These are phyloP conservation scores for Bombus pyrosoma DNA, from an alignment of 1,140 invertebrate species.

Conservation along the genomic window DNA sequence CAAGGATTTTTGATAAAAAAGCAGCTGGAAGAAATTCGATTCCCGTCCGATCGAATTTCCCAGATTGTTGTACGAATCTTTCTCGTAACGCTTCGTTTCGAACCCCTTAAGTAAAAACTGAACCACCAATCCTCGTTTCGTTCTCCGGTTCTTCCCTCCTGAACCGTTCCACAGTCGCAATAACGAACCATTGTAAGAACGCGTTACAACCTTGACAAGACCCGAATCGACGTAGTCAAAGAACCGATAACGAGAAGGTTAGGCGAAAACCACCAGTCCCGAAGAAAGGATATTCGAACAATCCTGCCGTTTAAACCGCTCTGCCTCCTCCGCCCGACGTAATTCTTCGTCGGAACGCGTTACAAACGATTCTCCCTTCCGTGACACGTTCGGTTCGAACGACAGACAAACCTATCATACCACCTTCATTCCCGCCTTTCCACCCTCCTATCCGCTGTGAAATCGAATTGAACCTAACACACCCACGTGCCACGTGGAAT, in stretches of 20 bases:
- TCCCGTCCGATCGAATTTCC: neutral
- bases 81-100: neutral
- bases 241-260: constrained; percentile 36
- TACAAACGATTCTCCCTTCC: constrained; percentile 27
- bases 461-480: constrained; percentile 9
- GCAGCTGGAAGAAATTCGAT: neutral
- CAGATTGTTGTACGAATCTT: neutral
- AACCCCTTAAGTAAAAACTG: neutral
- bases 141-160: neutral
- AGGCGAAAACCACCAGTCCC: neutral
- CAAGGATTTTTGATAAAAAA: neutral
- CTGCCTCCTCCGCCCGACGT: neutral
- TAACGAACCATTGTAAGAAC: constrained; percentile 42
- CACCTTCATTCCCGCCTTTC: neutral
- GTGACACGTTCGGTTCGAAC: constrained; percentile 6
- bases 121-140: neutral
- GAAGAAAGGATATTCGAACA: constrained; percentile 22
- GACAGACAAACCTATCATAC: constrained; percentile 3
- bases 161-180: neutral
- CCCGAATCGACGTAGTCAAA: constrained; percentile 22
- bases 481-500: neutral
- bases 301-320: constrained; percentile 3
- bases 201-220: constrained; percentile 1
- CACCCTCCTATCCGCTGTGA: neutral
- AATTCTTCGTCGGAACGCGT: constrained; percentile 29